Evolutionary conservation across 30 jellyfish, hydroid and myxozoan genomes (phyloP).

Genomic region (Sanderia malayensis): DNA sequence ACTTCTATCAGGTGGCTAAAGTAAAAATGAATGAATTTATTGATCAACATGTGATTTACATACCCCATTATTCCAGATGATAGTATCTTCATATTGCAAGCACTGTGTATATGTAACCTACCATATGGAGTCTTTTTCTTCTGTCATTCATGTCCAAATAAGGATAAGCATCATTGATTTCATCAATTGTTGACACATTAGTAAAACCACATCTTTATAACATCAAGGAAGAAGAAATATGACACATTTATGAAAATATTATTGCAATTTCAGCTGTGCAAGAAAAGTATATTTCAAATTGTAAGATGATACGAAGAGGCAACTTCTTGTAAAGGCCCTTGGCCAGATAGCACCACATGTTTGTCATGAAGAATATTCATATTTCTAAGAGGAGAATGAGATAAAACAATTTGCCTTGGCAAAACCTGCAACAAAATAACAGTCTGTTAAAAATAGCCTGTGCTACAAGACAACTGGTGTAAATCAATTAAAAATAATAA

Average conservation of each 20-base stretch:
- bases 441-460: no score
- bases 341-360: slow-evolving; percentile 96
- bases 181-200: slow-evolving; percentile 76
- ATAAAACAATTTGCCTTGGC: slow-evolving; percentile 76
- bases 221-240: no score
- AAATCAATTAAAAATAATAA: no score
- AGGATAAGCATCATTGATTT: slow-evolving; percentile 68
- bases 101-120: no score
- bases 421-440: slow-evolving; percentile 50
- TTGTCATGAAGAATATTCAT: slow-evolving; percentile 74
- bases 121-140: slow-evolving; percentile 61
- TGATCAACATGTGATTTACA: no score
- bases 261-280: no score
- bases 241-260: no score
- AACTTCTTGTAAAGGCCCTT: slow-evolving; percentile 88
- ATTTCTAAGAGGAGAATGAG: slow-evolving; percentile 90
- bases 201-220: slow-evolving; percentile 82
- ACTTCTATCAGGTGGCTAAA: slow-evolving; percentile 6
- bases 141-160: slow-evolving; percentile 88
- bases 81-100: no score
- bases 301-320: slow-evolving; percentile 79
- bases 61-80: no score
- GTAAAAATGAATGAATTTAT: no score
- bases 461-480: no score
- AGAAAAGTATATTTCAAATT: no score